Evolutionary conservation across 2,797 vertebrate species (phyloP).

Genomic region (Poecile montanus): DNA sequence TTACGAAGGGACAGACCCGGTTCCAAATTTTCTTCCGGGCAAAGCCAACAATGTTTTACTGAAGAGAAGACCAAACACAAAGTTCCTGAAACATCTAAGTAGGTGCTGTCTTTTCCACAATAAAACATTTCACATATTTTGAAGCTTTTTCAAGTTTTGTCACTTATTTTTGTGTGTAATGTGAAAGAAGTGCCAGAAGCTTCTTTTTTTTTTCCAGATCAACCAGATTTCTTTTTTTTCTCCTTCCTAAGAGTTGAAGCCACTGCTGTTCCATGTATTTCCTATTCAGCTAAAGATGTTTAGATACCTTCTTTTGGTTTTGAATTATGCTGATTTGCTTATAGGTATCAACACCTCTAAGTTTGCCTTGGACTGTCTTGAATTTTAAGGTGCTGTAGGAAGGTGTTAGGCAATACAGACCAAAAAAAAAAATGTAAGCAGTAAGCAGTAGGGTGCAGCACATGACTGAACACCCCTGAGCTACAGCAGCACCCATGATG

Average conservation of each 20-base stretch:
- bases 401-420: neutral
- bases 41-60: constrained; percentile 1
- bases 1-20: neutral
- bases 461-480: neutral
- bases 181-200: neutral
- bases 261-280: neutral
- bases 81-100: constrained; percentile 9
- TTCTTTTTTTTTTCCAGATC: neutral
- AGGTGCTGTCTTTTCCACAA: constrained; percentile 9
- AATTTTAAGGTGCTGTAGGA: neutral
- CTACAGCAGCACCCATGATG: neutral
- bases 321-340: neutral
- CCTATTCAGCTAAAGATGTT: neutral
- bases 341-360: neutral
- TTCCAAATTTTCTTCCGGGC: constrained; percentile 21
- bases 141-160: neutral
- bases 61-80: constrained; percentile 1
- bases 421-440: neutral
- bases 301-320: neutral
- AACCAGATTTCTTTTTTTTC: neutral
- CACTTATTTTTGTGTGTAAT: neutral
- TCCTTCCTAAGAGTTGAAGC: neutral
- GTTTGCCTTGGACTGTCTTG: neutral
- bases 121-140: neutral
- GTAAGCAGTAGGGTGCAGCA: neutral